A percentile compares a stretch with the other conserved stretches of the same genome.
These are phyloP conservation scores for Oscarella lobularis DNA, from an alignment of 37 sponge, comb jelly and placozoan species.

Conservation along the genomic window DNA sequence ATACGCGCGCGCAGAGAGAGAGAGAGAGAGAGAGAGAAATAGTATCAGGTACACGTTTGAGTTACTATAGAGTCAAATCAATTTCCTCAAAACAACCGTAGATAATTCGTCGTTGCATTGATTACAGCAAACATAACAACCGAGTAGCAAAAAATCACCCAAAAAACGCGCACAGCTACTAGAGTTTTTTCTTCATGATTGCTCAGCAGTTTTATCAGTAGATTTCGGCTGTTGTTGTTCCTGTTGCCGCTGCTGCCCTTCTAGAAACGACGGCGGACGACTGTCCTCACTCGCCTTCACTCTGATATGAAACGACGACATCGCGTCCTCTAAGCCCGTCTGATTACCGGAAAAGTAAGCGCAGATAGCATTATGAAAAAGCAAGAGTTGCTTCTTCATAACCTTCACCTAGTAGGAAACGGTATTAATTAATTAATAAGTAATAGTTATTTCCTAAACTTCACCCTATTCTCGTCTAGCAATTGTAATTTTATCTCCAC, in stretches of 20 bases:
- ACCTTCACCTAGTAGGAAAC: constrained; percentile 48
- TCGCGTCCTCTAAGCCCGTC: constrained; percentile 25
- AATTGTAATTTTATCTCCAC: constrained; percentile 80
- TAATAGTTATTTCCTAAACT: not conserved
- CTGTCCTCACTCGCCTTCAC: constrained; percentile 13
- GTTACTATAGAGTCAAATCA: too few species aligned
- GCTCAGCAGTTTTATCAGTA: not conserved
- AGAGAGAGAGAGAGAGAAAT: not conserved
- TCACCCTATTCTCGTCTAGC: constrained; percentile 81
- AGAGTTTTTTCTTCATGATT: too few species aligned
- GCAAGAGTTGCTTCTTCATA: constrained; percentile 53
- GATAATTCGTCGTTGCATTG: too few species aligned
- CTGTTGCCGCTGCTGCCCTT: not conserved
- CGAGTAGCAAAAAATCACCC: too few species aligned
- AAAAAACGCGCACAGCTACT: too few species aligned
- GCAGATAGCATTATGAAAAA: constrained; percentile 54
- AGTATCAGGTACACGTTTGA: too few species aligned
- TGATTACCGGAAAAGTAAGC: constrained; percentile 69
- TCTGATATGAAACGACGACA: constrained; percentile 44
- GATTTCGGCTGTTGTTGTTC: too few species aligned
- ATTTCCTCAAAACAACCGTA: too few species aligned
- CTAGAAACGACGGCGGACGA: not conserved
- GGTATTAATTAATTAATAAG: not conserved
- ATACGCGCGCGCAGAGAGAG: not conserved
- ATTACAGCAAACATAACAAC: too few species aligned